These are phyloP conservation scores for Polydrusus cervinus DNA, from an alignment of 2,888 invertebrate genomes.

Conservation along the genomic window DNA sequence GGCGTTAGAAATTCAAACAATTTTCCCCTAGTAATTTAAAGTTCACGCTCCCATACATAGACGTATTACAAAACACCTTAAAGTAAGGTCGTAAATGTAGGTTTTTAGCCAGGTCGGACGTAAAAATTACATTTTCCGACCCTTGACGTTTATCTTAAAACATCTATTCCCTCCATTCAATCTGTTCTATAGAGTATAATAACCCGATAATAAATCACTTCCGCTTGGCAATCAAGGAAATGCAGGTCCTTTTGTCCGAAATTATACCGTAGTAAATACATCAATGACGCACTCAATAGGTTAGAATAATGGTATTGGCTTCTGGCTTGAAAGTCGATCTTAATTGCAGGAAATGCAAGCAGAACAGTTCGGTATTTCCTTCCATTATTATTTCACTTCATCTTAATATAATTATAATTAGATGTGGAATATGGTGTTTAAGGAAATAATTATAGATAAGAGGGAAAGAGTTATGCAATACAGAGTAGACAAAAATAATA, in stretches of 20 bases:
- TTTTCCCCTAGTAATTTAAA: too few relatives aligned
- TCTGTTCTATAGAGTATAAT: constrained; percentile 32
- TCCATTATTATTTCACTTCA: neutral
- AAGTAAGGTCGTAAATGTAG: too few relatives aligned
- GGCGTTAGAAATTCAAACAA: too few relatives aligned
- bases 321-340: constrained; percentile 17
- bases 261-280: constrained; percentile 40
- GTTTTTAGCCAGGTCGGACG: neutral
- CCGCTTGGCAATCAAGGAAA: constrained; percentile 42
- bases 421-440: too few relatives aligned
- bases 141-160: constrained; percentile 12
- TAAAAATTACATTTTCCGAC: neutral
- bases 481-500: too few relatives aligned
- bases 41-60: too few relatives aligned
- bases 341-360: constrained; percentile 21
- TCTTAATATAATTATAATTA: neutral
- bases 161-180: constrained; percentile 25
- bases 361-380: neutral
- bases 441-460: too few relatives aligned
- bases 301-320: constrained; percentile 34
- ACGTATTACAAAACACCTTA: too few relatives aligned
- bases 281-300: constrained; percentile 36
- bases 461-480: too few relatives aligned
- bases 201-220: constrained; percentile 44
- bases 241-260: constrained; percentile 40